A percentile compares a stretch with the other conserved stretches of the same genome.
Conservation (phyloP, 1,140 invertebrate species). For the Linepithema humile region DNA sequence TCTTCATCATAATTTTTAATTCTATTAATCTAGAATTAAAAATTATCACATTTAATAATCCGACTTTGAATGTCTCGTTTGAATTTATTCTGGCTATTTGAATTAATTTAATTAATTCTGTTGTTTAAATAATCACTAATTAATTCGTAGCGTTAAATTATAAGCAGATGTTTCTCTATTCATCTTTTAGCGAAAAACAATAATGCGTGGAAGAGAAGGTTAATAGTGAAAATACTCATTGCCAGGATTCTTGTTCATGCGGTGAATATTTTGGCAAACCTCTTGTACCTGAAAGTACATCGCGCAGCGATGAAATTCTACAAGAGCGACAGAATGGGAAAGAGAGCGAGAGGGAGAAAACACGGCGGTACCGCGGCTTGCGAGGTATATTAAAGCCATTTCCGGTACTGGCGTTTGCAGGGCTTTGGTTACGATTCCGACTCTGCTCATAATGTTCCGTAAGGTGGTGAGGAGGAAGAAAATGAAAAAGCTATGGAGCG, state of each 20-base stretch:
- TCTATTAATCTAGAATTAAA: too few relatives aligned
- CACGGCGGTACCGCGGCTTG: not conserved
- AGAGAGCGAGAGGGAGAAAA: not conserved
- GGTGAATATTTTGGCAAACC: not conserved
- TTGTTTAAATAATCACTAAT: not conserved
- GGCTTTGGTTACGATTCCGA: slow-evolving; percentile 46
- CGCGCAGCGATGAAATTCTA: slow-evolving; percentile 24
- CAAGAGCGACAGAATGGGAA: not conserved
- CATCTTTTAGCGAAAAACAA: not conserved
- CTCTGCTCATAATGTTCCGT: slow-evolving; percentile 38
- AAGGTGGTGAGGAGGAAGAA: slow-evolving; percentile 37
- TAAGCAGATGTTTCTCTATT: not conserved
- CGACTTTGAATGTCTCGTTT: not conserved
- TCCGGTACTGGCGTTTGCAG: slow-evolving; percentile 49
- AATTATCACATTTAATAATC: too few relatives aligned
- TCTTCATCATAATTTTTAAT: too few relatives aligned
- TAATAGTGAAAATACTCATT: slow-evolving; percentile 7
- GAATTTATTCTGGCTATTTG: not conserved
- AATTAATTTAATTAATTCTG: not conserved
- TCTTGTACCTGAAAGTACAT: not conserved
- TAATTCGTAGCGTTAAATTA: not conserved
- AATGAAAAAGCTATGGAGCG: slow-evolving; percentile 45
- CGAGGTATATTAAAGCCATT: slow-evolving; percentile 67
- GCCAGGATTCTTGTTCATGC: not conserved
- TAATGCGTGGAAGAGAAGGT: not conserved